A percentile compares a stretch with the other conserved stretches of the same genome.
phyloP scores from a whole-genome alignment of 2,888 invertebrate genomes.

The Hyalella azteca region DNA sequence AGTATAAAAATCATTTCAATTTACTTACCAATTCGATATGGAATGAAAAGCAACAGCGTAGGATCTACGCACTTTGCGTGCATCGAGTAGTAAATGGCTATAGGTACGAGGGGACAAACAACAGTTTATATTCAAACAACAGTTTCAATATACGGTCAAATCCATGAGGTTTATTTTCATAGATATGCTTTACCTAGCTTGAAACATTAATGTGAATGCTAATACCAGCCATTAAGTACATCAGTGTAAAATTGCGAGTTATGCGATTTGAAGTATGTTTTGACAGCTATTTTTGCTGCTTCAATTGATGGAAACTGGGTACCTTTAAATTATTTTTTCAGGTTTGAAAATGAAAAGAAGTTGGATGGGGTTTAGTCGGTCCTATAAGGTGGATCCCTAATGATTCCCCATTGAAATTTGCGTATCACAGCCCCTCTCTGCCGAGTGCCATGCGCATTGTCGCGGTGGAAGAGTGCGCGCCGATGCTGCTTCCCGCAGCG shows the following conservation, averaged over 20 bases:
- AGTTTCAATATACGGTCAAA: no score
- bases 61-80: no score
- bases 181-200: not conserved
- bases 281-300: not conserved
- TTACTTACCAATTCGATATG: no score
- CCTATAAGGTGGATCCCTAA: not conserved
- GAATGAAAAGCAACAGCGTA: no score
- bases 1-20: no score
- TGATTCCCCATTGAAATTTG: conserved; percentile 16
- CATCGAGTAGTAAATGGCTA: no score
- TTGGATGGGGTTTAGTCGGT: not conserved
- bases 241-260: not conserved
- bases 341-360: not conserved
- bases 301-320: conserved; percentile 28
- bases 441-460: conserved; percentile 33
- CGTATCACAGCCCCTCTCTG: conserved; percentile 23
- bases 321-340: conserved; percentile 3
- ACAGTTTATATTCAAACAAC: no score
- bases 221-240: not conserved
- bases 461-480: conserved; percentile 33
- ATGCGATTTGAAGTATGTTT: not conserved
- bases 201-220: not conserved
- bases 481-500: conserved; percentile 12
- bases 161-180: no score
- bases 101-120: no score